These are phyloP conservation scores for Gryllus longicercus DNA, from an alignment of 2,888 invertebrate genomes.

Conservation along the genomic window DNA sequence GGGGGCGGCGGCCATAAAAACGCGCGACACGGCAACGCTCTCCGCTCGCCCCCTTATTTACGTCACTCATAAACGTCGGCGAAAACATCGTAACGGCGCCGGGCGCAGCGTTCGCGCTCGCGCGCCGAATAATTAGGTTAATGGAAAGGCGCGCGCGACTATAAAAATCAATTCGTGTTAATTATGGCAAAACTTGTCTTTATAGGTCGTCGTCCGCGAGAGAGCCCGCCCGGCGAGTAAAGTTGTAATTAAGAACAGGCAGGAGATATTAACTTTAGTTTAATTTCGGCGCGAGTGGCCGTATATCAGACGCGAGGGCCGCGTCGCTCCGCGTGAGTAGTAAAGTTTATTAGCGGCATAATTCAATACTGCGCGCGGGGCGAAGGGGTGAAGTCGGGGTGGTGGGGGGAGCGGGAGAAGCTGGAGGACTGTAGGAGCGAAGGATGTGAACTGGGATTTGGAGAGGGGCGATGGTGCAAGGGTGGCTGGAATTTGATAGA, in stretches of 20 bases:
- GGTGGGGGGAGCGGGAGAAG: background rate
- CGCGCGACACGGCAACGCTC: slow-evolving; percentile 10
- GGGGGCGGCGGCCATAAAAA: background rate
- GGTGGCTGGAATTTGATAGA: too few species aligned
- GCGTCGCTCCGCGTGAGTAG: slow-evolving; percentile 1
- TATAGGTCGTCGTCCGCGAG: slow-evolving; percentile 1
- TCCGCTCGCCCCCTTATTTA: slow-evolving; percentile 17
- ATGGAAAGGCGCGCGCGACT: slow-evolving; percentile 17
- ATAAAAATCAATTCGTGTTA: slow-evolving; percentile 17
- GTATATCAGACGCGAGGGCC: background rate
- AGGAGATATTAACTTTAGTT: slow-evolving; percentile 17
- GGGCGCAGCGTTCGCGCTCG: background rate
- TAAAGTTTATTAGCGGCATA: slow-evolving; percentile 2
- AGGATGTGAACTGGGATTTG: too few species aligned
- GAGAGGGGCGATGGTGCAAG: too few species aligned
- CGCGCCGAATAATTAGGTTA: slow-evolving; percentile 1
- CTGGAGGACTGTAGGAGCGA: background rate
- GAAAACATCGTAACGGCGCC: slow-evolving; percentile 9
- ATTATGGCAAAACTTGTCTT: slow-evolving; percentile 17
- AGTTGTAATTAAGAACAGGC: slow-evolving; percentile 17
- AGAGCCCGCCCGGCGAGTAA: background rate
- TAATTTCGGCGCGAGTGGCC: slow-evolving; percentile 17
- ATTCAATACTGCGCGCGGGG: background rate
- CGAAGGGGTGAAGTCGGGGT: background rate
- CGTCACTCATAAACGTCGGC: slow-evolving; percentile 7